Evolutionary conservation across 2,888 invertebrate genomes (phyloP).

Genomic region (Protodeltote pygarga): DNA sequence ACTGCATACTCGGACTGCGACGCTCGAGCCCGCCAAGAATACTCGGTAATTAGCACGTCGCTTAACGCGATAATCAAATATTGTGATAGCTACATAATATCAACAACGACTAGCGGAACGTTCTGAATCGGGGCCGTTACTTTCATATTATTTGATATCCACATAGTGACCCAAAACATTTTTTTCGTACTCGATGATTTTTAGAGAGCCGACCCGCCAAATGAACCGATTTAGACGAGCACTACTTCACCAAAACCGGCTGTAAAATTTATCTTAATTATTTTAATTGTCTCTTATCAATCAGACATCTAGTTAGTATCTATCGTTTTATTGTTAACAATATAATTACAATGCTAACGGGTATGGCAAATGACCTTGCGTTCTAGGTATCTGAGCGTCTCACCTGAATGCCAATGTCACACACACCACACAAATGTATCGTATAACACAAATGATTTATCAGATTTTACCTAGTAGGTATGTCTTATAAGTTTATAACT

Average conservation of each 20-base stretch:
- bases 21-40: slow-evolving; percentile 43
- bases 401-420: slow-evolving; percentile 80
- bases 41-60: slow-evolving; percentile 56
- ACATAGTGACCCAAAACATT: slow-evolving; percentile 2
- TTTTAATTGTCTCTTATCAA: slow-evolving; percentile 10
- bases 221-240: background rate
- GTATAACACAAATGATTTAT: slow-evolving; percentile 46
- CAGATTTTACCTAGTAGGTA: slow-evolving; percentile 47
- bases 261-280: slow-evolving; percentile 8
- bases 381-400: slow-evolving; percentile 71
- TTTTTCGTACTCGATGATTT: slow-evolving; percentile 7
- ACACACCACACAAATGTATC: slow-evolving; percentile 56
- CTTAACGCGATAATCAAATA: slow-evolving; percentile 34
- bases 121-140: slow-evolving; percentile 9
- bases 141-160: background rate
- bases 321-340: slow-evolving; percentile 33
- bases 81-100: slow-evolving; percentile 35
- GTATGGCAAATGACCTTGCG: slow-evolving; percentile 70
- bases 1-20: slow-evolving; percentile 10
- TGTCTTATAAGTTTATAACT: slow-evolving; percentile 15
- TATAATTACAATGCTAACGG: slow-evolving; percentile 62
- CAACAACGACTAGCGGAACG: slow-evolving; percentile 19
- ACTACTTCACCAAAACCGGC: slow-evolving; percentile 15
- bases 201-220: slow-evolving; percentile 1
- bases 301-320: slow-evolving; percentile 12